A percentile compares a stretch with the other conserved stretches of the same genome.
These are phyloP conservation scores for Columbina picui DNA, from an alignment of 2,113 vertebrate genomes.

Conservation along the genomic window DNA sequence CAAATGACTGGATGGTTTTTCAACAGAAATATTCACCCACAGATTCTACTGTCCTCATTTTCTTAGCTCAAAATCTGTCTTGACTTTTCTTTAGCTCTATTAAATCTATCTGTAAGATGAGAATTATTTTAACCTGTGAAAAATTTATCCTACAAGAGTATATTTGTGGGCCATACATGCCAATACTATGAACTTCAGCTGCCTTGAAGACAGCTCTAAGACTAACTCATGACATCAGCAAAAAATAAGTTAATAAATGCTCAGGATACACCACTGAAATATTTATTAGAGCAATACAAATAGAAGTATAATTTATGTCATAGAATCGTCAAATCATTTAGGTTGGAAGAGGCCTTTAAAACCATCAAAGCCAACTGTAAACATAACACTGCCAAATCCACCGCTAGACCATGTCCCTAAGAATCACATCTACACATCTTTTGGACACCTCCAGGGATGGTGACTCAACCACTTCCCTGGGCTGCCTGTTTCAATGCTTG, in stretches of 20 bases:
- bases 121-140: not conserved
- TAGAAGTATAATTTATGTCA: not conserved
- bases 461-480: too few species aligned
- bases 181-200: not conserved
- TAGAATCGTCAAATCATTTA: not conserved
- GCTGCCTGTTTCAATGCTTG: too few species aligned
- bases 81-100: not conserved
- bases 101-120: not conserved
- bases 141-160: not conserved
- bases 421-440: too few species aligned
- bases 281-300: not conserved
- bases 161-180: accelerated
- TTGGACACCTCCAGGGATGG: too few species aligned
- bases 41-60: not conserved
- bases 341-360: too few species aligned
- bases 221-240: not conserved
- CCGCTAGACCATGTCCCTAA: too few species aligned
- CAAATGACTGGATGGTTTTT: not conserved
- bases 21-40: not conserved
- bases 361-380: too few species aligned
- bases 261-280: not conserved
- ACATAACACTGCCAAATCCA: too few species aligned
- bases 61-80: not conserved
- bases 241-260: not conserved
- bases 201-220: not conserved